Percentiles rank a stretch among this genome's conserved stretches.
phyloP scores from a whole-genome alignment of 2,888 invertebrate genomes.

The Hypsopygia costalis region DNA sequence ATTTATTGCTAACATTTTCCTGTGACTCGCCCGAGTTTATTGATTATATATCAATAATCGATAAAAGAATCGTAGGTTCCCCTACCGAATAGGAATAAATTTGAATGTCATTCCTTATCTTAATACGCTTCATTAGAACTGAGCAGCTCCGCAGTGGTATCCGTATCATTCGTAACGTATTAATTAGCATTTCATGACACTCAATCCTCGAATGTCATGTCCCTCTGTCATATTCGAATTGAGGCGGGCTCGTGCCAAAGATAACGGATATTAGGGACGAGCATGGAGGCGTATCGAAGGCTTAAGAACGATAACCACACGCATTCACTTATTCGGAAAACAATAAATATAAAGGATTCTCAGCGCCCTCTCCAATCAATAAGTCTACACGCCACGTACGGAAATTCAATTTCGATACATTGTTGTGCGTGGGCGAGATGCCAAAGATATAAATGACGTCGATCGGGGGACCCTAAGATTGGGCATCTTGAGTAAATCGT shows the following conservation, averaged over 20 bases:
- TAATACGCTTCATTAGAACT: conserved; percentile 36
- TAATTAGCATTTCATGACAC: conserved; percentile 42
- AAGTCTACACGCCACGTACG: conserved; percentile 43
- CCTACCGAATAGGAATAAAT: conserved; percentile 25
- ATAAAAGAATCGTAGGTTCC: conserved; percentile 1
- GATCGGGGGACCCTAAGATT: conserved; percentile 36
- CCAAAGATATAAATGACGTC: conserved; percentile 47
- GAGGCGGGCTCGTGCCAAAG: conserved; percentile 30
- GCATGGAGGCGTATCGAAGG: conserved; percentile 2
- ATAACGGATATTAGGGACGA: conserved; percentile 18
- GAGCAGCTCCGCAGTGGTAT: conserved; percentile 28
- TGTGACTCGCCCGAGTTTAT: not conserved
- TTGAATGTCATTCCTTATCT: conserved; percentile 39
- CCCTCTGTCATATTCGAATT: conserved; percentile 32
- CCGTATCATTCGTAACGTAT: conserved; percentile 36
- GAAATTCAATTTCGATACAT: conserved; percentile 52
- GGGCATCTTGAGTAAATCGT: conserved; percentile 39
- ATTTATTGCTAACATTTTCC: conserved; percentile 1
- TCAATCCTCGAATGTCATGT: conserved; percentile 36
- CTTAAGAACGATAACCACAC: conserved; percentile 17
- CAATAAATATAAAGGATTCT: conserved; percentile 42
- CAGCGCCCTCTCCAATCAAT: conserved; percentile 41
- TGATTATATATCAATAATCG: conserved; percentile 4
- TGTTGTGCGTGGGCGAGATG: conserved; percentile 47
- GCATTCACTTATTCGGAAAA: conserved; percentile 23